Base-by-base conservation (phyloP, 2,888 invertebrate genomes). In the Empis stercorea region DNA sequence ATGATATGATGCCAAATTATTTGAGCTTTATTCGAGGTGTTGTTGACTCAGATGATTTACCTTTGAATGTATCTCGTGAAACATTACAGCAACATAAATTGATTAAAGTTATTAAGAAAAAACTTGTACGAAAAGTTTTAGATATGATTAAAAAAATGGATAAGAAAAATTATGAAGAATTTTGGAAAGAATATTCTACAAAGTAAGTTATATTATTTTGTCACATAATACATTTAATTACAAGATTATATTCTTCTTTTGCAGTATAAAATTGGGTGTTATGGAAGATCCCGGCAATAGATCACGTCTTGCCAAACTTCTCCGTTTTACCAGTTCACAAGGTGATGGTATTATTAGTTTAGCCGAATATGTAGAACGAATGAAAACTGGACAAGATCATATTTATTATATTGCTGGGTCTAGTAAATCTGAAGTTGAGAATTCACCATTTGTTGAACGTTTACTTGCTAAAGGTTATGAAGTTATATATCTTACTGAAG, bases 161-260 rank as follows among this genome's bases (percentile, higher is more conserved):
- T 45, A 84, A 84, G 51, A 88, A 87, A 44, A 85, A 89, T 44
- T 96, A 89, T 68, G 81, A 84, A 20, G 82, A 81, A 60, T 97
- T 99, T 81, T 99, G 97, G 97, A 94, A 94, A 70, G 97, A 99
- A 73, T 99, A 89, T 73, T 93, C 94, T 48, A 99, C 97, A 52
- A 97, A 96, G 80, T 82, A 58, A 73, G 79, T 70, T 7, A 30
- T 34, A 34, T 34, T n/a, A 13, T 9, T 32, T 5, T 13, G 3
- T 3, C 13, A 32, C 23, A 16, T 38, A 39, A 15, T 34, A 11
- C 11, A 17, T 38, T 11, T 23, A 38, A 16, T 44, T 34, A 13
- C 39, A 27, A 43, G 38, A 14, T 20, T 43, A 38, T n/a, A n/a
- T n/a, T n/a, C n/a, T n/a, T n/a, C n/a, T n/a, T n/a, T 62, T 63